Conservation (phyloP, 1,140 invertebrate genomes). For the Solenopsis fugax region DNA sequence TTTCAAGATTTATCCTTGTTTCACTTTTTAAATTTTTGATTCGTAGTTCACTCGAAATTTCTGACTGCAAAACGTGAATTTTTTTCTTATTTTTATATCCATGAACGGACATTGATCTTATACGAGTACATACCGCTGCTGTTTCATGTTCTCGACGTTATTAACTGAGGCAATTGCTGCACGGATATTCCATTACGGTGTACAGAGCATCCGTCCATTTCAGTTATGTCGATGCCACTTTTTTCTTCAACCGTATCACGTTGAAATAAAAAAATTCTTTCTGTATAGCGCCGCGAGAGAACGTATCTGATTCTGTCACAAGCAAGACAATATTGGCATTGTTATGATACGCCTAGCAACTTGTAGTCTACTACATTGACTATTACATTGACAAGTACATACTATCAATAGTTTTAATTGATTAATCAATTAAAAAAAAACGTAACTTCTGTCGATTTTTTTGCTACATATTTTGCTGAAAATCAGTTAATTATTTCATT, state of each 20-base stretch:
- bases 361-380: not conserved
- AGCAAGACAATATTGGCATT: constrained; percentile 35
- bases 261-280: constrained; percentile 4
- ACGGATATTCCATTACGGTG: constrained; percentile 56
- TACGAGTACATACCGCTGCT: not conserved
- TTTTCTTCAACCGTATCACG: not conserved
- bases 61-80: not conserved
- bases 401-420: constrained; percentile 1
- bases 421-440: not conserved
- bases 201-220: not conserved
- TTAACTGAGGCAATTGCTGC: constrained; percentile 60
- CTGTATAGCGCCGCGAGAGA: not conserved
- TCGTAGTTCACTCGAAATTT: not conserved
- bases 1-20: not conserved
- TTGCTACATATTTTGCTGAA: too few species aligned
- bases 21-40: not conserved
- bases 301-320: not conserved
- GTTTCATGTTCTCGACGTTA: constrained; percentile 22
- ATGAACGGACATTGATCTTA: not conserved
- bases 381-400: constrained; percentile 14
- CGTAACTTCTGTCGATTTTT: not conserved
- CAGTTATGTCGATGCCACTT: not conserved
- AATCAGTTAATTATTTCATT: not conserved
- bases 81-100: constrained; percentile 3
- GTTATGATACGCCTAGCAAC: not conserved